Base-by-base conservation (phyloP, 1,140 invertebrate genomes). In the Elymnias hypermnestra region DNA sequence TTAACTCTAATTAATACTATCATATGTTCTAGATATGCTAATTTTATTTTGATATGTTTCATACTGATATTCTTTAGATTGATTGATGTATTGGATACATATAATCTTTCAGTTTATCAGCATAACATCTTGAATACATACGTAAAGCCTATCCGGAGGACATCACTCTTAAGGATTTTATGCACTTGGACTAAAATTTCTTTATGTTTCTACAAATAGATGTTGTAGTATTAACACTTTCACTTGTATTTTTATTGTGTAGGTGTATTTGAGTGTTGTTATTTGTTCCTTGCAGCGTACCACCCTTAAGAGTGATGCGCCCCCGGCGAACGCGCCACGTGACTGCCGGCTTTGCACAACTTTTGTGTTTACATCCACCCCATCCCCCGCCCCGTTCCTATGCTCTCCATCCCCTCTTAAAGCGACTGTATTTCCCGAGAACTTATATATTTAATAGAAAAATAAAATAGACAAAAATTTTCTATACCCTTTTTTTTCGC, bases 21-120 rank as follows among this genome's bases (percentile, higher is more conserved):
- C 38, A 59, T 69, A 68, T 54, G 53, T 42, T 46, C 54, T 53
- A 75, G 73, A 81, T 83, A 83, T 79, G 74, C 60, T 72, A 69
- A 62, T 48, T 62, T 71, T 67, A 62, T 37, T 71, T 72, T 83
- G 79, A 83, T 83, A 83, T 83, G 79, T 79, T 71, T 62, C 68
- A 74, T 69, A 76, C 66, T 73, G 79, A 83, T 83, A 83, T 83
- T 83, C 79, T 72, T 83, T 76, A 79, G 77, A 78, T 63, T 78
- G 62, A 77, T 83, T 83, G 71, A 63, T 73, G 61, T 63, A 39
- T 45, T 40, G 4, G 6, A 38, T 50, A 48, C 46, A 48, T 35
- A 38, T 23, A 22, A 10, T 41, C 45, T 35, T 49, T 21, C 6
- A 26, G 9, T 36, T 19, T 9, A 50, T 44, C 47, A 50, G 35